Percentiles rank a stretch among this genome's conserved stretches.
phyloP scores from a whole-genome alignment of 2,797 vertebrate species.

The Acanthurus tractus region DNA sequence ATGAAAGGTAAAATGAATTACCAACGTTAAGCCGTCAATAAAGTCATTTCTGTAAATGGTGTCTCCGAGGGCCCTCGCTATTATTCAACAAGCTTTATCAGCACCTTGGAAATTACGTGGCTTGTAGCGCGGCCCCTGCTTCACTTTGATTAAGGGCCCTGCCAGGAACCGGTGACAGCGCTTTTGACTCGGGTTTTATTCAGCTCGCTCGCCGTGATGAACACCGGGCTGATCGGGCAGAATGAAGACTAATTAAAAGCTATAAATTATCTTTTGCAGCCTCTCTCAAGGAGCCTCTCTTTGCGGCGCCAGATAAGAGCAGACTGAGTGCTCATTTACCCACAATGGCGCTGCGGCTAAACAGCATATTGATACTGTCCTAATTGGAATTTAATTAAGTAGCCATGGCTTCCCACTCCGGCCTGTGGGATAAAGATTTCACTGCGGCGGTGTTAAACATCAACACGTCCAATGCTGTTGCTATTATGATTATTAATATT shows the following conservation, averaged over 20 bases:
- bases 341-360: constrained; percentile 95
- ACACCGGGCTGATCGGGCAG: constrained; percentile 95
- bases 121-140: constrained; percentile 89
- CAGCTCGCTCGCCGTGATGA: constrained; percentile 91
- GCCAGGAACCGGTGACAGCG: constrained; percentile 95
- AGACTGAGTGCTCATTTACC: constrained; percentile 84
- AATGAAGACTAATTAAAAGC: constrained; percentile 99
- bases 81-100: constrained; percentile 99
- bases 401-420: constrained; percentile 82
- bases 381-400: constrained; percentile 99
- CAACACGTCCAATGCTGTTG: constrained; percentile 80
- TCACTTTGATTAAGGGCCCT: constrained; percentile 98
- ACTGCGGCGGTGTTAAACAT: constrained; percentile 92
- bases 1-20: constrained; percentile 98
- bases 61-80: constrained; percentile 93
- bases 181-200: constrained; percentile 93
- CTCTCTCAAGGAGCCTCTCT: constrained; percentile 77
- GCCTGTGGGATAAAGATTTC: constrained; percentile 98
- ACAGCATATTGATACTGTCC: constrained; percentile 97
- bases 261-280: constrained; percentile 96
- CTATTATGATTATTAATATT: constrained; percentile 68
- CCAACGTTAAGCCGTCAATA: constrained; percentile 99
- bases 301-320: constrained; percentile 91
- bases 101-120: constrained; percentile 95
- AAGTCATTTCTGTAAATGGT: constrained; percentile 99